Base-by-base conservation (phyloP, 2,797 vertebrate species). In the Tadarida brasiliensis region DNA sequence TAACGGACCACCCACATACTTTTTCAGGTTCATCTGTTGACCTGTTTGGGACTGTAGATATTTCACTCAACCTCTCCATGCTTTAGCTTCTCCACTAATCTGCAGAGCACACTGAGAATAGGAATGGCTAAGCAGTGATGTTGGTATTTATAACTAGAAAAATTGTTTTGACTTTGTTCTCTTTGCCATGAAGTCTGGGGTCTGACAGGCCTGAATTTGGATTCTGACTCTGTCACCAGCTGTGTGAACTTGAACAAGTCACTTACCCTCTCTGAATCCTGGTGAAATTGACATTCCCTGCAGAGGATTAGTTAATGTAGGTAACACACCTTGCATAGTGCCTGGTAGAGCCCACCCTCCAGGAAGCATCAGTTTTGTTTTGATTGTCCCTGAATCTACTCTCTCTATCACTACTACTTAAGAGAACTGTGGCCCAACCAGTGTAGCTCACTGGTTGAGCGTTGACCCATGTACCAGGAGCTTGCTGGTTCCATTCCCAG, bases 11-110 rank as follows among this genome's bases (percentile, higher is more conserved):
- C 83, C 78, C 89, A 87, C 76, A 83, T 81, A 80, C 70, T 81
- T 56, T 71, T 94, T 91, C 71, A 77, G 87, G 76, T 33, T 88
- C 82, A 92, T 88, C 67, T 65, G 67, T 9, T 96, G 94, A 93
- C 78, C 83, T 84, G 16, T 91, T 54, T 76, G n/a, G 44, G 70
- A 33, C 28, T 35, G 28, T 30, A 73, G 39, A 61, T 76, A 51
- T 30, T 94, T 95, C 71, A 54, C 47, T 91, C 92, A 61, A 2
- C 15, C 16, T 3, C 54, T 89, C 61, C 70, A 33, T 71, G 14
- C 30, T 67, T 89, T 83, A 49, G 83, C 74, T 70, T 88, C 49
- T 22, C 47, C 54, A 22, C 19, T 54, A 80, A 51, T 70, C 57
- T 19, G 15, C 26, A 87, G 77, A 70, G 44, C 16, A 82, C 2